Evolutionary conservation across 2,888 invertebrate genomes (phyloP).

Genomic region (Drosophila quinaria): DNA sequence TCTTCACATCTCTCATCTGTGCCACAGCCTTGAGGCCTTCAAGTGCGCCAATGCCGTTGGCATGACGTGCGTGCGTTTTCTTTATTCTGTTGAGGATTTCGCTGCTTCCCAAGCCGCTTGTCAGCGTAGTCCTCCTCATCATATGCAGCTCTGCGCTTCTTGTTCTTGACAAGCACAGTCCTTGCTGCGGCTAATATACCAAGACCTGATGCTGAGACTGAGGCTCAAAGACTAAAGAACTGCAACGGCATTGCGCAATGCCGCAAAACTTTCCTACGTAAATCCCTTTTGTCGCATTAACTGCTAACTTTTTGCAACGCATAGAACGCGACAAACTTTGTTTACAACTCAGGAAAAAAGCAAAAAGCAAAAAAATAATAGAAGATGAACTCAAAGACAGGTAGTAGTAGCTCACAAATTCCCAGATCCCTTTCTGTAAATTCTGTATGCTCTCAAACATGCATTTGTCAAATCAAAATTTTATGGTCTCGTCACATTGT

Average conservation of each 20-base stretch:
- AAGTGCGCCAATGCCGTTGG: slow-evolving; percentile 74
- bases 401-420: slow-evolving; percentile 60
- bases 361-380: slow-evolving; percentile 30
- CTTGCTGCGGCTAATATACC: slow-evolving; percentile 62
- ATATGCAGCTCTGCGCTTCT: slow-evolving; percentile 33
- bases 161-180: slow-evolving; percentile 19
- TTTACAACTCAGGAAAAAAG: slow-evolving; percentile 70
- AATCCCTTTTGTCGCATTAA: slow-evolving; percentile 81
- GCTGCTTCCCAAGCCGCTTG: slow-evolving; percentile 40
- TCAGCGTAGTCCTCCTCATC: slow-evolving; percentile 44
- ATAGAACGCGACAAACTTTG: slow-evolving; percentile 74
- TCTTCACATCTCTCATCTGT: slow-evolving; percentile 34
- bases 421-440: slow-evolving; percentile 41
- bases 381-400: slow-evolving; percentile 58
- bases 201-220: slow-evolving; percentile 27
- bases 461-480: slow-evolving; percentile 81
- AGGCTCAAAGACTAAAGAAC: slow-evolving; percentile 25
- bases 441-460: slow-evolving; percentile 63
- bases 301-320: slow-evolving; percentile 72
- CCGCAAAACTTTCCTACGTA: slow-evolving; percentile 75
- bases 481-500: slow-evolving; percentile 79
- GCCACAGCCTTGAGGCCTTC: slow-evolving; percentile 65
- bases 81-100: slow-evolving; percentile 66
- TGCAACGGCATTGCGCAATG: slow-evolving; percentile 69
- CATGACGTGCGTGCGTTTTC: slow-evolving; percentile 79